Base-by-base conservation (phyloP, 2,888 invertebrate genomes). In the Leucophora obtusa region DNA sequence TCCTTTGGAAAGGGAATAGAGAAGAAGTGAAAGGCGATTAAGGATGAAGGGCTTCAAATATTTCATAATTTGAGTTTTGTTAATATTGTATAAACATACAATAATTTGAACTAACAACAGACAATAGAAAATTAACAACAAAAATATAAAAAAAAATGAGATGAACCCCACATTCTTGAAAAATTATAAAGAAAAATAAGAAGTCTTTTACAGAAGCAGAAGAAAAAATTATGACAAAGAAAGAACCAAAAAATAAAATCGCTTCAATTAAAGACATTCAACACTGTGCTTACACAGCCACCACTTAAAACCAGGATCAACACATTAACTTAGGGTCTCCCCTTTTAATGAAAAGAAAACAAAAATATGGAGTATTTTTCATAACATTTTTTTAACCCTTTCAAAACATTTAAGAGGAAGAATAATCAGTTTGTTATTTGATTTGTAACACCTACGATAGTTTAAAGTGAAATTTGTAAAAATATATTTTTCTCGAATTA, bases 211-310 rank as follows among this genome's bases (percentile, higher is more conserved):
- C 6, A 66, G 35, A 53, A 21, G 17, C 28, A 70, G 43, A 28
- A 28, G 1, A 28, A 24, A 47, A 50, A 18, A 38, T 38, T 4
- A 47, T 38, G 21, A 35, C 21, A 17, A 69, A 65, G n/a, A n/a
- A n/a, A n/a, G n/a, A n/a, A n/a, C n/a, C n/a, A n/a, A n/a, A n/a
- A n/a, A n/a, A n/a, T n/a, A 58, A 59, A 59, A 62, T 4, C 15
- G 68, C 82, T 83, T 82, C 82, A 83, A 83, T 82, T 83, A 83
- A 82, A 82, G 73, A 65, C 76, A 82, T 83, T 82, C 82, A 82
- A 76, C 73, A 72, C 62, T 62, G 17, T 71, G 75, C 50, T 69
- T 70, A 72, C 69, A 77, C 72, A 77, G 63, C 66, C 75, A 73
- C 47, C 77, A 72, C 72, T 70, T 53, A 15, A 70, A 72, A 59